phyloP scores from a whole-genome alignment of 2,113 vertebrate species.

The Tragelaphus strepsiceros region DNA sequence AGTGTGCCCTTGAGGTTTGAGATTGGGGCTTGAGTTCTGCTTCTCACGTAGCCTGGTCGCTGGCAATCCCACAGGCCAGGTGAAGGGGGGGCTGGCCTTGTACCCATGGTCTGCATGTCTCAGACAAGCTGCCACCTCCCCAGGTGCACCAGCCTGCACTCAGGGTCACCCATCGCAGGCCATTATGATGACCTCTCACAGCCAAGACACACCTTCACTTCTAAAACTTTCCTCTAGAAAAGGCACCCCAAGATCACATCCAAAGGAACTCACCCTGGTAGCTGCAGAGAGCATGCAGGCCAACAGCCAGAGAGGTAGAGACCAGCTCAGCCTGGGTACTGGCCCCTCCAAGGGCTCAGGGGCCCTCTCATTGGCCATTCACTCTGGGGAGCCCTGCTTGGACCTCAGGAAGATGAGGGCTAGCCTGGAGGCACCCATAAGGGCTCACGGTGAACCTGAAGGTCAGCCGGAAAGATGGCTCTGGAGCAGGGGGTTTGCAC shows the following conservation, averaged over 20 bases:
- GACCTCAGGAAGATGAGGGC: not conserved
- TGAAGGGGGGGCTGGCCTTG: too few species aligned
- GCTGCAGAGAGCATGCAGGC: not conserved
- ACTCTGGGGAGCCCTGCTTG: not conserved
- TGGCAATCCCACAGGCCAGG: not conserved
- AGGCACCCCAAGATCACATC: not conserved
- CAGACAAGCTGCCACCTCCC: not conserved
- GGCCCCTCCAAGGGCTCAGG: not conserved
- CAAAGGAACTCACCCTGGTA: not conserved
- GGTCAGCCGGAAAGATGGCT: not conserved
- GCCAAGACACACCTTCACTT: not conserved
- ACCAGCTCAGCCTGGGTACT: not conserved
- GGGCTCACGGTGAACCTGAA: not conserved
- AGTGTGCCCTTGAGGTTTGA: not conserved
- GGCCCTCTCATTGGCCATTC: not conserved
- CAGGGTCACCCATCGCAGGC: not conserved
- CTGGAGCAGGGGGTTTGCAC: not conserved
- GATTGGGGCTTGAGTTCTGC: not conserved
- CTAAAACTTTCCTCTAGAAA: not conserved
- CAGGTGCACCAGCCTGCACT: not conserved
- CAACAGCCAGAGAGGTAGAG: not conserved
- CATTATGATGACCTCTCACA: not conserved
- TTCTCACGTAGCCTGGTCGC: rapidly evolving
- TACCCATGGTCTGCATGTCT: not conserved
- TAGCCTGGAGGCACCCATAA: not conserved